These are phyloP conservation scores for Harpagifer antarcticus DNA, from an alignment of 2,797 vertebrate species.

Conservation along the genomic window DNA sequence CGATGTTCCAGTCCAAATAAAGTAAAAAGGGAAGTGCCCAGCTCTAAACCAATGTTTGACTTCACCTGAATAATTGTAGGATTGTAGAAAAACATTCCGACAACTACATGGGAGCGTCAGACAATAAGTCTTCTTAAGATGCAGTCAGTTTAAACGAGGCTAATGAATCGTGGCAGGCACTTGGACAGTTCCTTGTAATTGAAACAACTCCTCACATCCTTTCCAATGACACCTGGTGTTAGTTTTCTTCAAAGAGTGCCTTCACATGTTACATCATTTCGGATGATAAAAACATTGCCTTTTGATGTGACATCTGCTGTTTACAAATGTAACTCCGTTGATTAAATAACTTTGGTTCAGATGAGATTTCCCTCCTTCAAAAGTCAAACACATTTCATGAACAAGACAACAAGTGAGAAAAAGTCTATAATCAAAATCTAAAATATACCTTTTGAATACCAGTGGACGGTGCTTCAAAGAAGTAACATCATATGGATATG, in stretches of 20 bases:
- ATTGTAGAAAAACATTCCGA: neutral
- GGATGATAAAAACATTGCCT: neutral
- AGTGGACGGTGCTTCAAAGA: neutral
- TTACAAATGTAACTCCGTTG: neutral
- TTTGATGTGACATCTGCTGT: neutral
- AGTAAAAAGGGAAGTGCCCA: constrained; percentile 1
- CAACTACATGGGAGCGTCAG: neutral
- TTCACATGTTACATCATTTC: neutral
- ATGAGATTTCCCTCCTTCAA: neutral
- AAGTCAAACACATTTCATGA: constrained; percentile 3
- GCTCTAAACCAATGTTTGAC: neutral
- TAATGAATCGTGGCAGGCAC: constrained; percentile 6
- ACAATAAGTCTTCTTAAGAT: neutral
- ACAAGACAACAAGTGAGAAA: neutral
- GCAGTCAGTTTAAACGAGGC: neutral
- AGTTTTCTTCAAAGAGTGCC: neutral
- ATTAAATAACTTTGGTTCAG: neutral
- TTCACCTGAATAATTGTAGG: neutral
- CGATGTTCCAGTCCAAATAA: neutral
- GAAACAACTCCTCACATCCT: constrained; percentile 10
- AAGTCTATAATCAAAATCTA: constrained; percentile 7
- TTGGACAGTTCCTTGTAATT: neutral
- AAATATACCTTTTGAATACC: neutral
- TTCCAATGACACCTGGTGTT: constrained; percentile 1
- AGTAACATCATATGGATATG: neutral